These are phyloP conservation scores for Cavia aperea DNA, from an alignment of 2,113 vertebrate genomes.

Conservation along the genomic window DNA sequence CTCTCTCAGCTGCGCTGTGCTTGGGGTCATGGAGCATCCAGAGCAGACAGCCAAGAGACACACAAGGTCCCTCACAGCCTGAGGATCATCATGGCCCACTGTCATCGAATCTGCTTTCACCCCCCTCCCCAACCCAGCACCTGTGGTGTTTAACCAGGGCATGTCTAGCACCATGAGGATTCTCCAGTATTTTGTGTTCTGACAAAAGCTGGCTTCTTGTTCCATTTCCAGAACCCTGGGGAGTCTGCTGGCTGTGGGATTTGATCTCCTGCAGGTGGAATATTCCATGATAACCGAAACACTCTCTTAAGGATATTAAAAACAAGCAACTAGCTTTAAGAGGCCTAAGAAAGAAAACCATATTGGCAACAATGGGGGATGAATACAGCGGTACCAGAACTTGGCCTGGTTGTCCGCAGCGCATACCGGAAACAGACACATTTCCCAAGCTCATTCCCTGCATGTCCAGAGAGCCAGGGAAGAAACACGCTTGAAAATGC, in stretches of 20 bases:
- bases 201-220: conserved; percentile 31
- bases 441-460: not conserved
- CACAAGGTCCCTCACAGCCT: too few relatives aligned
- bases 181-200: not conserved
- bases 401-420: not conserved
- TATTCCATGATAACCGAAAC: not conserved
- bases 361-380: not conserved
- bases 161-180: not conserved
- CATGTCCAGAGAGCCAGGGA: not conserved
- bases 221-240: not conserved
- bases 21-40: fast-evolving
- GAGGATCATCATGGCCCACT: fast-evolving
- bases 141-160: not conserved
- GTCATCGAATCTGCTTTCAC: not conserved
- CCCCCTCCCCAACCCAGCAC: not conserved
- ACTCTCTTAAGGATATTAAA: conserved; percentile 37
- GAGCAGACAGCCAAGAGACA: not conserved
- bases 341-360: not conserved
- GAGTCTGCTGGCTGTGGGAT: conserved; percentile 47
- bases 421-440: not conserved
- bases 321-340: conserved; percentile 9
- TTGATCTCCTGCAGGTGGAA: conserved; percentile 44
- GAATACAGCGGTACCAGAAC: fast-evolving
- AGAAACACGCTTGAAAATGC: not conserved
- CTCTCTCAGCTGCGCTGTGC: not conserved